Evolutionary conservation across 2,888 invertebrate species (phyloP).

Genomic region (Tubulanus polymorphus): DNA sequence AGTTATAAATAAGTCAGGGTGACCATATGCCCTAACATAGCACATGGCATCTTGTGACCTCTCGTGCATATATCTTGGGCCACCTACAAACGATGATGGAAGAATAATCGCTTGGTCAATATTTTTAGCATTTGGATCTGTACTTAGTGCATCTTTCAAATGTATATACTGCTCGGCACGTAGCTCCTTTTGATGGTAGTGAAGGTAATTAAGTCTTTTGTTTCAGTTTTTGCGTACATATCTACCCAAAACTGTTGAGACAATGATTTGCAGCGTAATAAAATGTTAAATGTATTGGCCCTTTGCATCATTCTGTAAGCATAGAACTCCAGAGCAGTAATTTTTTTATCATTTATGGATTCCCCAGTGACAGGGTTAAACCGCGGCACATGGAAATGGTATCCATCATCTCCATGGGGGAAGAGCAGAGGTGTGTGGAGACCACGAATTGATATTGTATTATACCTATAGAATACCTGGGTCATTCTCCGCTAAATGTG

Average conservation of each 20-base stretch:
- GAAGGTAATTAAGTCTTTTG: constrained; percentile 14
- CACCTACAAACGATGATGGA: constrained; percentile 35
- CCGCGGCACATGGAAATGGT: constrained; percentile 8
- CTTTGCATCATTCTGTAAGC: constrained; percentile 16
- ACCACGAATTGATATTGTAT: too few species aligned
- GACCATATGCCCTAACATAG: constrained; percentile 51
- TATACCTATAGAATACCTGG: too few species aligned
- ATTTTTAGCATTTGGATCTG: constrained; percentile 18
- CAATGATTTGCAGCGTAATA: neutral
- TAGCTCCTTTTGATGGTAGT: constrained; percentile 16
- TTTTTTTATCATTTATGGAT: constrained; percentile 22
- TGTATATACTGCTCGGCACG: constrained; percentile 25
- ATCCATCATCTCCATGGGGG: constrained; percentile 15
- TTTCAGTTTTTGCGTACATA: constrained; percentile 19
- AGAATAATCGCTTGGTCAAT: constrained; percentile 27
- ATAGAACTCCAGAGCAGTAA: constrained; percentile 24
- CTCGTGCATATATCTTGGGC: constrained; percentile 47
- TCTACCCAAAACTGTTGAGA: constrained; percentile 15
- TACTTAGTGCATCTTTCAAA: constrained; percentile 26
- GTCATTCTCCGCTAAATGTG: too few species aligned
- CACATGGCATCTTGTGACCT: constrained; percentile 54
- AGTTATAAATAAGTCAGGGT: constrained; percentile 51
- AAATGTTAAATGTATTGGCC: neutral
- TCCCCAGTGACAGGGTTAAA: constrained; percentile 10
- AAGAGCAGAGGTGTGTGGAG: constrained; percentile 16